Evolutionary conservation across 2,888 invertebrate species (phyloP).

Genomic region (Lithophane leautieri): DNA sequence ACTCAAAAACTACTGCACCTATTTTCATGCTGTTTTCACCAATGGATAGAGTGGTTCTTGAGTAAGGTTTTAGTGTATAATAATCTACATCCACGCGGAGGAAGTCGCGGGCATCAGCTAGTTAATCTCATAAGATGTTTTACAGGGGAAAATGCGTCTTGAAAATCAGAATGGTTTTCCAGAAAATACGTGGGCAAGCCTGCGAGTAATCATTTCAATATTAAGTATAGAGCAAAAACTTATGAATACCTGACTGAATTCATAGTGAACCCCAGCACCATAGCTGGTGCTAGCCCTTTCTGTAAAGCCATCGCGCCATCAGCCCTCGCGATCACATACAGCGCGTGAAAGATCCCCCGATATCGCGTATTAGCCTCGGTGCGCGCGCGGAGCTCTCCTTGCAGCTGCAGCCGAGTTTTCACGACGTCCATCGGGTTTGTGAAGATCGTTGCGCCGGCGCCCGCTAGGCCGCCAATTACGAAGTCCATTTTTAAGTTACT

Average conservation of each 20-base stretch:
- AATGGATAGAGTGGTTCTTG: no score
- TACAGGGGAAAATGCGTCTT: neutral
- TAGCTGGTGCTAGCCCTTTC: conserved; percentile 95
- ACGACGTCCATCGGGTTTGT: conserved; percentile 97
- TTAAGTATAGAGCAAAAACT: neutral
- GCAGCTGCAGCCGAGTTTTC: conserved; percentile 96
- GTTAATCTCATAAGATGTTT: neutral
- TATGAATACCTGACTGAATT: conserved; percentile 85
- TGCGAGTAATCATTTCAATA: neutral
- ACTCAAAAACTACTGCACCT: no score
- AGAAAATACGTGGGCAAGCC: neutral
- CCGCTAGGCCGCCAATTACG: conserved; percentile 92
- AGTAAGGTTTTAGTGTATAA: no score
- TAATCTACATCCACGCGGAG: no score
- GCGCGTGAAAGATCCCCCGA: conserved; percentile 94
- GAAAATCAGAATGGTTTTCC: neutral
- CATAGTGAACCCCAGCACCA: conserved; percentile 94
- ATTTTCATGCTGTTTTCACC: no score
- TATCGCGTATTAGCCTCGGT: conserved; percentile 89
- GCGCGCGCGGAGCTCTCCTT: conserved; percentile 93
- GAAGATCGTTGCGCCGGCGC: conserved; percentile 94
- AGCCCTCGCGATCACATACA: conserved; percentile 92
- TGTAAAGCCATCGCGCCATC: conserved; percentile 94
- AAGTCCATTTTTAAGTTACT: conserved; percentile 91
- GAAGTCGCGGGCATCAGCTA: no score